Base-by-base conservation (phyloP, 2,888 invertebrate genomes). In the Cryptophagus acutangulus region DNA sequence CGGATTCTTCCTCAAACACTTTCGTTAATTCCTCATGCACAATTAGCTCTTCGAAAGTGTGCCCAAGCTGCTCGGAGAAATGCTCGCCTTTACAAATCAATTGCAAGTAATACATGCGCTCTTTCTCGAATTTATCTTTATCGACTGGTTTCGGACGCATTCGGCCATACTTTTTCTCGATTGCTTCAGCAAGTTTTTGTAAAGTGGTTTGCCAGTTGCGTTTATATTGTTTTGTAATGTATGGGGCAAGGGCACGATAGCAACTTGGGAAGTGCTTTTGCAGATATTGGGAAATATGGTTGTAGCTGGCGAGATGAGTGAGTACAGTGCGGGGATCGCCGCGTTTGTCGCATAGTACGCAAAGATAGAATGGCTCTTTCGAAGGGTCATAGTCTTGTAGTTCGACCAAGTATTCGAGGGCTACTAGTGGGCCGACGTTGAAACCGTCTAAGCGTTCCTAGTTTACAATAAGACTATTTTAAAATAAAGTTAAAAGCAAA, bases 351-450 rank as follows among this genome's bases (percentile, higher is more conserved):
- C 89, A 90, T 45, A 89, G 71, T 51, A 84, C 75, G 69, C 89
- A 90, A 36, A 81, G 73, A 67, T 89, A 89, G 36, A 76, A 70
- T 0, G 87, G 84, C 65, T 86, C 86, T 59, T 76, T 74, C 48
- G 78, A 78, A 4, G 74, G 69, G 55, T 79, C 69, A 58, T 79
- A 78, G 36, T 82, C 77, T 20, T 76, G 72, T 53, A 87, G 67
- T 67, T 89, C 89, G 30, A 89, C 65, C 33, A 87, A 70, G 67
- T 88, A 90, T 67, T 89, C 89, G 40, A 87, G 64, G n/a, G 88
- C 89, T 39, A 87, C 62, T 33, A 77, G 61, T 1, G 76, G 74
- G 3, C 74, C 72, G 18, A 70, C 71, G 42, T 70, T 69, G 53
- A 74, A 76, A 14, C 69, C 68, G 63, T 78, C 79, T 28, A 82